A percentile compares a stretch with the other conserved stretches of the same genome.
phyloP scores from a whole-genome alignment of 2,113 vertebrate genomes.

The Nothocercus nigrocapillus region DNA sequence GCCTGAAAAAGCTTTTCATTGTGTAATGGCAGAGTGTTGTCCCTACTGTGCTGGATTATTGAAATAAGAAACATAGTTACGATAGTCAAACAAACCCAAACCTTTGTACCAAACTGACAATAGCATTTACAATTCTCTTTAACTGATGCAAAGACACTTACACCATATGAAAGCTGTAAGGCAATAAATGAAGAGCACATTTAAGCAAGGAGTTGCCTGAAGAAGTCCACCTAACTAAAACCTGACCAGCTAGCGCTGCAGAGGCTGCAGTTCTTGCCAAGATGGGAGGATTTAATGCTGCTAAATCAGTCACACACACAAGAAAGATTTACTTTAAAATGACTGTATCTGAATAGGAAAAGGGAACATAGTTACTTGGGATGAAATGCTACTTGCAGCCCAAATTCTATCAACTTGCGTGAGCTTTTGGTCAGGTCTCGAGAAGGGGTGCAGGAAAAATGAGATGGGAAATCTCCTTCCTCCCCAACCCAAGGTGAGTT shows the following conservation, averaged over 20 bases:
- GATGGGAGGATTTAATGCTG: not conserved
- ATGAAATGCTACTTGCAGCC: not conserved
- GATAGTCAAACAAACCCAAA: slow-evolving; percentile 8
- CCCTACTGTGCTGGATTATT: slow-evolving; percentile 64
- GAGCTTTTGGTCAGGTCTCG: not conserved
- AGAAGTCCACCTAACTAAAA: not conserved
- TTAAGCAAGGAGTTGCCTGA: not conserved
- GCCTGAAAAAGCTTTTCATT: slow-evolving; percentile 63
- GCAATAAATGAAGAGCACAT: slow-evolving; percentile 27
- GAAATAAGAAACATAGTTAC: slow-evolving; percentile 63
- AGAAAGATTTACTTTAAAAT: not conserved
- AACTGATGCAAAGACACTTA: not conserved
- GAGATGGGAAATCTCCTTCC: not conserved
- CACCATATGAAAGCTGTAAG: not conserved
- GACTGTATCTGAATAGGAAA: no score
- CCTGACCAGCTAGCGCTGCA: not conserved
- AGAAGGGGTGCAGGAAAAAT: not conserved
- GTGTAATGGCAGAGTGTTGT: slow-evolving; percentile 53
- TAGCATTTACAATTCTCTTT: slow-evolving; percentile 28
- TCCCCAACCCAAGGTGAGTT: not conserved
- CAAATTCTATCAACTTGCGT: not conserved
- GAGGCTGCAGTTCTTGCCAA: not conserved
- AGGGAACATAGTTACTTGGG: not conserved
- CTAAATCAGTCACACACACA: not conserved
- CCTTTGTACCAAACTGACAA: slow-evolving; percentile 52